Conservation (phyloP, 2,888 invertebrate genomes). For the Metacarcinus magister region DNA sequence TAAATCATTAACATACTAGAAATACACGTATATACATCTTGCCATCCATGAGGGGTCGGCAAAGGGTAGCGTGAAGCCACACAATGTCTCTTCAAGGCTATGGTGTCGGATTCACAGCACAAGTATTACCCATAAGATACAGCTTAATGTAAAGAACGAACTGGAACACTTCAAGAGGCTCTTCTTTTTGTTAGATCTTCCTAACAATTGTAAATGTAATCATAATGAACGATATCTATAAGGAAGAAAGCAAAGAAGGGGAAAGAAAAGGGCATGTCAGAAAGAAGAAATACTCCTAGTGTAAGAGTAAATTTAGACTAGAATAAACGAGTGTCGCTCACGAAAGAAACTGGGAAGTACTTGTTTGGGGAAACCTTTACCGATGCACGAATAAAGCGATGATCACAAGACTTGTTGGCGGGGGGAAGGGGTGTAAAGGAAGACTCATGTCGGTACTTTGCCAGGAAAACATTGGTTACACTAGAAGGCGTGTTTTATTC, state of each 20-base stretch:
- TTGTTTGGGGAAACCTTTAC: not conserved
- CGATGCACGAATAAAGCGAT: not conserved
- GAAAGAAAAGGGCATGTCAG: conserved; percentile 33
- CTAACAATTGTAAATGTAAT: not conserved
- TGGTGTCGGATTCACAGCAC: not conserved
- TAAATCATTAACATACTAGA: not conserved
- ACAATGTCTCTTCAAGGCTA: not conserved
- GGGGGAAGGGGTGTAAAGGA: not conserved
- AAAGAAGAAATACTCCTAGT: not conserved
- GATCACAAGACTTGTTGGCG: not conserved
- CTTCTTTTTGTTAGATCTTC: not conserved
- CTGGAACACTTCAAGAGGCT: not conserved
- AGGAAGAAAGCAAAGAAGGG: not conserved
- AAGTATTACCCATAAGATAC: not conserved
- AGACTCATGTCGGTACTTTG: not conserved
- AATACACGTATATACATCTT: not conserved
- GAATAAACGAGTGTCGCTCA: not conserved
- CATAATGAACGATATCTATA: not conserved
- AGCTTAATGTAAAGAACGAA: not conserved
- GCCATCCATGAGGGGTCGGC: not conserved
- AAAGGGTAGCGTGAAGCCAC: not conserved
- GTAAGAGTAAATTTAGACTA: conserved; percentile 26
- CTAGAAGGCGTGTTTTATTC: not conserved
- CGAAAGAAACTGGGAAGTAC: not conserved
- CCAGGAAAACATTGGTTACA: not conserved